Evolutionary conservation across 2,888 invertebrate genomes (phyloP), one percentile per base, ranked within the genome.

Genomic region (Hermodice carunculata): DNA sequence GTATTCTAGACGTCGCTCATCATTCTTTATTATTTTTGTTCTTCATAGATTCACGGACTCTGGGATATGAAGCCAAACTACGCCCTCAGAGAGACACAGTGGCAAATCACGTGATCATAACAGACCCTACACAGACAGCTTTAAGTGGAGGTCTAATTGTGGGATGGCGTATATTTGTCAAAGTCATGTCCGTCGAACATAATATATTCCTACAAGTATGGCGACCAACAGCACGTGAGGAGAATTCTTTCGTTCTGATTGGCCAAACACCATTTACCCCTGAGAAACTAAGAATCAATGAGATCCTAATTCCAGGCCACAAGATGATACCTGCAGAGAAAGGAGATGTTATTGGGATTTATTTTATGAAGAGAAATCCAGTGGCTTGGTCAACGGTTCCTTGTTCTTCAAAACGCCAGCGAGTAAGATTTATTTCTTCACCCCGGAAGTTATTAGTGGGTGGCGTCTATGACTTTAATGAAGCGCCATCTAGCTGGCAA

Each of bases 21-120:
- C n/a, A n/a, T n/a, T n/a, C n/a, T n/a, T n/a, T n/a, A n/a, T n/a
- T n/a, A n/a, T n/a, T n/a, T n/a, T n/a, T n/a, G n/a, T n/a, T n/a
- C n/a, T n/a, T n/a, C n/a, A n/a, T n/a, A 71, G 71, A 71, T 43
- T 69, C 74, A 6, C 54, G 69, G 26, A 52, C 61, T n/a, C 62
- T 73, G 48, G 74, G 74, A 28, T 64, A 73, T 66, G 73, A 73
- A 48, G 65, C 70, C 4, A 71, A 72, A 56, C 62, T 74, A 28
- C 64, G 74, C 17, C 29, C 62, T 0, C 44, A 60, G 19, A 63
- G 70, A 17, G 56, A 67, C 31, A 53, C 42, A 5, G n/a, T 28
- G 6, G 53, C 49, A 48, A 57, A 67, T 53, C 56, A 51, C 31
- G 53, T 70, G 31, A 51, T 73, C n/a, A 64, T 74, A 28, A 64